Base-by-base conservation (phyloP, 2,888 invertebrate genomes). In the Balanococcus diminutus region DNA sequence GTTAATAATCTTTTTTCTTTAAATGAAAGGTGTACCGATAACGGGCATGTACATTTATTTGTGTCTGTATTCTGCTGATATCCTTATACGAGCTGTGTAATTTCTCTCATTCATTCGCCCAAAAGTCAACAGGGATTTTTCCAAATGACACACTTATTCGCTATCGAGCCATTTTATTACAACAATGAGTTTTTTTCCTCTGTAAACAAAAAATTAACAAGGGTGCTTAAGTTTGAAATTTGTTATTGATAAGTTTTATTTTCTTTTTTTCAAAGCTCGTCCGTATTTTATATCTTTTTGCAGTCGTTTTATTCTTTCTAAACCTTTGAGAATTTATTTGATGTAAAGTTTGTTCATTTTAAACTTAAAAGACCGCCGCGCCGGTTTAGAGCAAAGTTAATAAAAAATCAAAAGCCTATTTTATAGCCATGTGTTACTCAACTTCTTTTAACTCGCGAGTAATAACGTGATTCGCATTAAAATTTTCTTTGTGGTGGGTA, bases 321-420 rank as follows among this genome's bases (percentile, higher is more conserved):
- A 25, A 67, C 67, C 16, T 56, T 16, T 79, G 75, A 19, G n/a
- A 79, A 79, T 79, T 79, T 79, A 79, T 36, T 79, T 19, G n/a
- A 79, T 79, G 75, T 79, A 36, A 79, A 79, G 75, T 79, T 79
- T 79, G 75, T 22, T 79, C 75, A 79, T 79, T 79, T 79, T 79
- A 16, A 79, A 79, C 36, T 79, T 79, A 36, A 79, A 79, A 79
- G 28, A 28, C 36, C 36, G n/a, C n/a, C n/a, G n/a, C n/a, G n/a
- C n/a, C n/a, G 36, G 75, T 79, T 79, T 79, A 79, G 19, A 8
- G 75, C 8, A 36, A 79, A 36, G 75, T 36, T 79, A 36, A 79
- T 79, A 79, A 79, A 79, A 79, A 79, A 79, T 79, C 75, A 79
- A 36, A 79, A 79, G 36, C 36, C 36, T 22, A 36, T 19, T 32